phyloP scores from a whole-genome alignment of 2,113 vertebrate species.

The Setophaga kirtlandii region DNA sequence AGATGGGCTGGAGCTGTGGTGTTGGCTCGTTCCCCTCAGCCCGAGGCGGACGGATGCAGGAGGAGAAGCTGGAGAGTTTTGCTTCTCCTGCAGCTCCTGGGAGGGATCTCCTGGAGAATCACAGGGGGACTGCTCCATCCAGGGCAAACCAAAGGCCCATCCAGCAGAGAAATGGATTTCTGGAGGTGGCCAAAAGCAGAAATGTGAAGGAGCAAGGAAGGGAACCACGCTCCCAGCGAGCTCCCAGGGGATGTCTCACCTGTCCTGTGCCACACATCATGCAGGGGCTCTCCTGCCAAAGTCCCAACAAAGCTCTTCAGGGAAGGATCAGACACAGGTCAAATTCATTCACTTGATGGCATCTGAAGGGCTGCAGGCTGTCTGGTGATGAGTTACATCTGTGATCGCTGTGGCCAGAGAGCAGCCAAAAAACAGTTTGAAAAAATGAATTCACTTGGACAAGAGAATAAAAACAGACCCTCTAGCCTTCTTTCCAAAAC shows the following conservation, averaged over 20 bases:
- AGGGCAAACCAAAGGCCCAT: background rate
- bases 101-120: background rate
- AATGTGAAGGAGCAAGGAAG: background rate
- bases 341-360: background rate
- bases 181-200: background rate
- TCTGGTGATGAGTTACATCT: background rate
- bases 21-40: fast-evolving
- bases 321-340: background rate
- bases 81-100: background rate
- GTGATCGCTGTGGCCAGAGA: background rate
- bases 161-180: fast-evolving
- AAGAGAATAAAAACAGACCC: background rate
- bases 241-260: background rate
- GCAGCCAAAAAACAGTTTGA: background rate
- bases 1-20: background rate
- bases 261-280: background rate
- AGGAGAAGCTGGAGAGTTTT: background rate
- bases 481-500: background rate
- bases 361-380: background rate
- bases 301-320: background rate
- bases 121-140: fast-evolving
- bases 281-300: background rate
- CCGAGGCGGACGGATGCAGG: background rate
- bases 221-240: fast-evolving
- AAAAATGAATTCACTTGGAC: background rate